Evolutionary conservation across 2,113 vertebrate species (phyloP).

Genomic region (Seriola dumerili): DNA sequence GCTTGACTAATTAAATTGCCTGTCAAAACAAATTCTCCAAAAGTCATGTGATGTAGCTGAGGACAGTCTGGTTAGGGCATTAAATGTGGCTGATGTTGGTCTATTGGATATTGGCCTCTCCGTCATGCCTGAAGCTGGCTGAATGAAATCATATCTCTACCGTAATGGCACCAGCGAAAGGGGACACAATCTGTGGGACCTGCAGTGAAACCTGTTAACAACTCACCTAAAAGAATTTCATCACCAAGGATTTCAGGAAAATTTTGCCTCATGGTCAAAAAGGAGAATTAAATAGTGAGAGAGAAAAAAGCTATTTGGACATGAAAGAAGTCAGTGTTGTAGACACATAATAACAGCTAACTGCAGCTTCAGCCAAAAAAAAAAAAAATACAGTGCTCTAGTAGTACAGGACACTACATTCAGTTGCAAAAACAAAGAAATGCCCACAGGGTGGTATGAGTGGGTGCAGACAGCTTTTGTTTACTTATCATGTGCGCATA

Average conservation of each 20-base stretch:
- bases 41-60: slow-evolving; percentile 4
- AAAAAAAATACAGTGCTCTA: slow-evolving; percentile 18
- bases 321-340: neutral
- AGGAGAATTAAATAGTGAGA: neutral
- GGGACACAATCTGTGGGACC: neutral
- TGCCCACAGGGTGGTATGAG: slow-evolving; percentile 38
- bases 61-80: neutral
- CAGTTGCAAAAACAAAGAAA: slow-evolving; percentile 30
- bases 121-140: too few relatives aligned
- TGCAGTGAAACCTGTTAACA: slow-evolving; percentile 5
- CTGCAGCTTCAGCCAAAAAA: neutral
- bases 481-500: slow-evolving; percentile 58
- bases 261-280: neutral
- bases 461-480: slow-evolving; percentile 61
- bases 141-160: too few relatives aligned
- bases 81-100: slow-evolving; percentile 3
- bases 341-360: slow-evolving; percentile 27
- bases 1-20: slow-evolving; percentile 53
- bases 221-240: neutral
- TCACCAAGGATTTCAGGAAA: neutral
- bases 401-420: slow-evolving; percentile 29
- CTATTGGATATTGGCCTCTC: slow-evolving; percentile 1
- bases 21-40: slow-evolving; percentile 26
- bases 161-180: too few relatives aligned
- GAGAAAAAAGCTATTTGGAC: neutral